phyloP scores from a whole-genome alignment of 2,888 invertebrate genomes.

The Lissocephala sabroskyi region DNA sequence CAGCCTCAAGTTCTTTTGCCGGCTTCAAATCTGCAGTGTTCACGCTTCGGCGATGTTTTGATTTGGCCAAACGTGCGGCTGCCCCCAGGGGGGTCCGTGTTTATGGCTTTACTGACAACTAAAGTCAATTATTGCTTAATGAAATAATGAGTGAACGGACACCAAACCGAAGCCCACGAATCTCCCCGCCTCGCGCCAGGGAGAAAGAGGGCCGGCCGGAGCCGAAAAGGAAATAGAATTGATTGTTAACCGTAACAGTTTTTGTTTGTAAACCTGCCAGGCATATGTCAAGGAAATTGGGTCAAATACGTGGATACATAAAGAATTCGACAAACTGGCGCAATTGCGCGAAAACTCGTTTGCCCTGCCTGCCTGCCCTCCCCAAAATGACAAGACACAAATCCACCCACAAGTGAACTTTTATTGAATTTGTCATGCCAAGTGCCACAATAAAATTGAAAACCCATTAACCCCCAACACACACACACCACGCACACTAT shows the following conservation, averaged over 20 bases:
- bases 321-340: conserved; percentile 44
- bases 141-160: conserved; percentile 44
- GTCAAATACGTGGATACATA: conserved; percentile 33
- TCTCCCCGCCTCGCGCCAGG: neutral
- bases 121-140: conserved; percentile 64
- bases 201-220: conserved; percentile 1
- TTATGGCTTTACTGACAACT: conserved; percentile 55
- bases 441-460: conserved; percentile 28
- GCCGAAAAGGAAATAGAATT: conserved; percentile 37
- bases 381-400: conserved; percentile 19
- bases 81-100: conserved; percentile 47
- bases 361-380: neutral
- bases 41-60: neutral
- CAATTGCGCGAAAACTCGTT: conserved; percentile 6
- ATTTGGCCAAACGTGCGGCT: conserved; percentile 15
- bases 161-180: conserved; percentile 18
- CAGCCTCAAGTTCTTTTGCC: neutral
- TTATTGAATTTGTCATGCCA: conserved; percentile 51
- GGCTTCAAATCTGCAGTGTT: too few relatives aligned
- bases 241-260: conserved; percentile 61
- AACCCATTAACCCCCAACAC: too few relatives aligned
- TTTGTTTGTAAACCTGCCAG: conserved; percentile 59
- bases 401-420: conserved; percentile 55
- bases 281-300: conserved; percentile 67
- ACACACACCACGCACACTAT: too few relatives aligned